Conservation (phyloP, 2,888 invertebrate species). For the Catonia carolina region DNA sequence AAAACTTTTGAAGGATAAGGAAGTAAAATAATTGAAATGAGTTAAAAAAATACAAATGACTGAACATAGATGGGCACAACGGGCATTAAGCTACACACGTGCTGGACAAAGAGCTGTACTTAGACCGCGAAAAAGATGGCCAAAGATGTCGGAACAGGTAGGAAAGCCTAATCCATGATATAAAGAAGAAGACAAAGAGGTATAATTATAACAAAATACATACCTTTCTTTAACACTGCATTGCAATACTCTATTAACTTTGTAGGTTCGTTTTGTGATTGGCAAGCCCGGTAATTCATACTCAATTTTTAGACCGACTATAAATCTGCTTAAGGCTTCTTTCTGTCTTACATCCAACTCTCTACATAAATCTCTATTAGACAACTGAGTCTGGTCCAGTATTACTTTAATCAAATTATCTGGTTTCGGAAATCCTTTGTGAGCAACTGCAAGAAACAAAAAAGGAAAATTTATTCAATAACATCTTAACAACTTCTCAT, state of each 20-base stretch:
- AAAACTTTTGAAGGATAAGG: too few species aligned
- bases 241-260: constrained; percentile 44
- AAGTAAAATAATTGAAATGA: too few species aligned
- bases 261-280: constrained; percentile 42
- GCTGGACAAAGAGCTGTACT: too few species aligned
- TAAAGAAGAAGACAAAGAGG: neutral
- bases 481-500: too few species aligned
- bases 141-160: too few species aligned
- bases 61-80: too few species aligned
- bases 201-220: constrained; percentile 41
- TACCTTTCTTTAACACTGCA: constrained; percentile 32
- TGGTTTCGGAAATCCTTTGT: constrained; percentile 66
- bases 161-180: too few species aligned
- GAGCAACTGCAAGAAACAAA: constrained; percentile 52
- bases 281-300: constrained; percentile 46
- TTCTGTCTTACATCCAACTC: neutral
- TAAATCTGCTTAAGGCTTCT: constrained; percentile 39
- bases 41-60: too few species aligned
- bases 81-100: too few species aligned
- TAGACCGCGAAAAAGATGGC: too few species aligned
- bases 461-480: too few species aligned
- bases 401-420: constrained; percentile 12
- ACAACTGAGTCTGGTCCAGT: neutral
- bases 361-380: too few species aligned
- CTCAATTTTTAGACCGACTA: constrained; percentile 47